These are phyloP conservation scores for Sialis lutaria DNA, from an alignment of 2,888 invertebrate species.

Conservation along the genomic window DNA sequence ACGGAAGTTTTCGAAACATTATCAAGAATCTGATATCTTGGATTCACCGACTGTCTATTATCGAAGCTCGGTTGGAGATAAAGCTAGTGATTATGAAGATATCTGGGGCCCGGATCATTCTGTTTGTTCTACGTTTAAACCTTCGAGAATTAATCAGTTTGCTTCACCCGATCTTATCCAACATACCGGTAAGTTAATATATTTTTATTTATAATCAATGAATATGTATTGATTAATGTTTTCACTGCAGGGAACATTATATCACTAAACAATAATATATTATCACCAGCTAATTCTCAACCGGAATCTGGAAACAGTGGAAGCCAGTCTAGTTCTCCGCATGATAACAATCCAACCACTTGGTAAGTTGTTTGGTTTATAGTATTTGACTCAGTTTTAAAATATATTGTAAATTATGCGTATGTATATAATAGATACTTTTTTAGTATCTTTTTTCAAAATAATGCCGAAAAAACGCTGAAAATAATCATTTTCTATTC, in stretches of 20 bases:
- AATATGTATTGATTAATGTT: neutral
- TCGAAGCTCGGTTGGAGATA: conserved; percentile 74
- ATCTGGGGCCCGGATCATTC: conserved; percentile 41
- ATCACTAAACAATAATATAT: conserved; percentile 33
- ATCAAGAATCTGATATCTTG: conserved; percentile 67
- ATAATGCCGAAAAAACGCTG: too few species aligned
- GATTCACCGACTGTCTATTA: conserved; percentile 72
- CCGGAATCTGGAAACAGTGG: conserved; percentile 12
- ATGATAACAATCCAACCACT: conserved; percentile 8
- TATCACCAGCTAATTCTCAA: conserved; percentile 23
- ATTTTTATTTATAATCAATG: neutral
- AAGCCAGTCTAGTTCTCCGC: conserved; percentile 19
- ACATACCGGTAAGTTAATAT: conserved; percentile 14
- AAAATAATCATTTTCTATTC: too few species aligned
- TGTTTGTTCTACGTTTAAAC: conserved; percentile 9
- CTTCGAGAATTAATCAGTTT: conserved; percentile 12
- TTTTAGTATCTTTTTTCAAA: too few species aligned
- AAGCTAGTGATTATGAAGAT: conserved; percentile 89
- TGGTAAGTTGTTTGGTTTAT: neutral
- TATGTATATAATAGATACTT: too few species aligned
- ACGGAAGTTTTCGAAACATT: conserved; percentile 52
- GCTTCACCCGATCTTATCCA: conserved; percentile 23
- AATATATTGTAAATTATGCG: too few species aligned
- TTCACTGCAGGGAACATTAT: conserved; percentile 30
- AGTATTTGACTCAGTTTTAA: too few species aligned